Evolutionary conservation across 2,888 invertebrate species (phyloP), one percentile per base, ranked within the genome.

Genomic region (Caenorhabditis panamensis): DNA sequence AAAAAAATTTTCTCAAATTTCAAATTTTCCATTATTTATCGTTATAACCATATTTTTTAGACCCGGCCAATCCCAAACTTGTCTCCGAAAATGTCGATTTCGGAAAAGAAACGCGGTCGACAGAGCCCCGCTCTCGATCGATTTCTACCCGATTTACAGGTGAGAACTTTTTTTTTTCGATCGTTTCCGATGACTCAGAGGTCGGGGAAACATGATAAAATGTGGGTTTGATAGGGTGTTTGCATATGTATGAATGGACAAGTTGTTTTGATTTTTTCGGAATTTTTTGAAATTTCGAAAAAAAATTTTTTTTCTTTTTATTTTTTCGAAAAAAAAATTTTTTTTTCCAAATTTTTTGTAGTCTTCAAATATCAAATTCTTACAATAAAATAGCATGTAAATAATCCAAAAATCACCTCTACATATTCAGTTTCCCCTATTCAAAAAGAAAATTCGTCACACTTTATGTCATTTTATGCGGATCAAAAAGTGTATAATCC

Each of bases 101-200:
- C 24, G 61, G 62, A 62, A 22, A 54, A 28, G 22, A 54, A 44
- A 63, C 31, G 24, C 49, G 56, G 66, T n/a, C 41, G 58, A 18
- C 13, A 47, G 6, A 58, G 44, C 22, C 41, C 64, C 0, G 51
- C 73, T 22, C 18, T 73, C n/a, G 73, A 73, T 20, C 64, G 73
- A 64, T 64, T 73, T 59, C 58, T 73, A 8, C 73, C 73, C 20
- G 73, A 73, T 37, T 28, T 73, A 20, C 73, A 58, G 22, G 73
- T 66, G 20, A 59, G 59, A 51, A 36, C 54, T 67, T 47, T 0
- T 24, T 66, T 44, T 53, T 53, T 31, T 54, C 13, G 5, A 3
- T 11, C 41, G 13, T 41, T 67, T 67, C 56, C 56, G 67, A 47
- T 67, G 67, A 67, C 44, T 67, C 67, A 67, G 44, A 28, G 13